A percentile compares a stretch with the other conserved stretches of the same genome.
Evolutionary conservation across 2,113 vertebrate genomes (phyloP).

Genomic region (Gobiocypris rarus): DNA sequence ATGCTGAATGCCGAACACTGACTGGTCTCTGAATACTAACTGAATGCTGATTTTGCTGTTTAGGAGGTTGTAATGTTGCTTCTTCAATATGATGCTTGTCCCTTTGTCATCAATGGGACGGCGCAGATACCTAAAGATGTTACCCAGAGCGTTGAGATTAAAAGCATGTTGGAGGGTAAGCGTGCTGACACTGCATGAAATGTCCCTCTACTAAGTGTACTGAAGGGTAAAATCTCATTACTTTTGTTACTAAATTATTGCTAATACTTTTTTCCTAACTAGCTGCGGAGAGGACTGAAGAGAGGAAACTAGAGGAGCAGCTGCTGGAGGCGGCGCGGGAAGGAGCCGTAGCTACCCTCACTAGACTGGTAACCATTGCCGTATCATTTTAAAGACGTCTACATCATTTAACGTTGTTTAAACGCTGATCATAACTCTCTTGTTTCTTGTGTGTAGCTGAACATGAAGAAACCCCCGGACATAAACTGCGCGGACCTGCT

Average conservation of each 20-base stretch:
- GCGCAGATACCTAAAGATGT: constrained; percentile 93
- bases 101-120: constrained; percentile 89
- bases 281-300: constrained; percentile 94
- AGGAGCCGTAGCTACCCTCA: constrained; percentile 81
- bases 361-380: constrained; percentile 79
- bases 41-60: constrained; percentile 39
- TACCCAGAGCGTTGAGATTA: constrained; percentile 88
- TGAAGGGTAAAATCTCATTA: neutral
- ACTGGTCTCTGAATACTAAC: neutral
- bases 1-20: neutral
- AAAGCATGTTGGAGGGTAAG: constrained; percentile 93
- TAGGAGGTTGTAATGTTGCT: constrained; percentile 96
- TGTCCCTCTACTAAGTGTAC: neutral
- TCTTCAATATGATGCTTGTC: constrained; percentile 85
- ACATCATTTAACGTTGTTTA: too few species aligned
- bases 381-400: too few species aligned
- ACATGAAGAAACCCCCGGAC: constrained; percentile 85
- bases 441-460: constrained; percentile 75
- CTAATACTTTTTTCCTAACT: constrained; percentile 30
- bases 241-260: neutral
- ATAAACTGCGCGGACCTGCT: constrained; percentile 90
- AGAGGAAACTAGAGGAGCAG: constrained; percentile 90
- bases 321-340: constrained; percentile 89
- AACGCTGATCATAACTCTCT: neutral
- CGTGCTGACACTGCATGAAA: neutral